Evolutionary conservation across 1,140 invertebrate species (phyloP), one percentile per base, ranked within the genome.

Genomic region (Orchesella cincta): DNA sequence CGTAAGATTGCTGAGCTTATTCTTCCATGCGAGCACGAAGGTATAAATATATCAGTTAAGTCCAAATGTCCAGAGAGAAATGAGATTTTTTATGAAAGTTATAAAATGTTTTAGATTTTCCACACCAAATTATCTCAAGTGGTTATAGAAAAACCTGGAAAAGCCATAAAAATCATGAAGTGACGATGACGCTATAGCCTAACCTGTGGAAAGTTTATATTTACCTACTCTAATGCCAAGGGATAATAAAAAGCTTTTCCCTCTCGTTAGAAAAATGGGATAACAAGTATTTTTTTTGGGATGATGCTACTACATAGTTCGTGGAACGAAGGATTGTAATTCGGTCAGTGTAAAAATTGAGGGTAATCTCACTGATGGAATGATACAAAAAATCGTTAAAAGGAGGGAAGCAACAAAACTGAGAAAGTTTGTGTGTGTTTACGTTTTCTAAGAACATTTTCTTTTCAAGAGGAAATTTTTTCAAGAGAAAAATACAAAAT

Each of bases 311-410:
- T n/a, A n/a, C n/a, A n/a, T n/a, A n/a, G n/a, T n/a, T n/a, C n/a
- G n/a, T n/a, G n/a, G n/a, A 26, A 23, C 54, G 26, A 23, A 57
- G 26, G 54, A 57, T n/a, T 57, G 54, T 57, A 57, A 57, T 57
- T 57, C 26, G 54, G 54, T 57, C 54, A 57, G 54, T 14, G 54
- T 57, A 57, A 26, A 57, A n/a, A n/a, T 57, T 57, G 14, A 23
- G 54, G 54, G 54, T 57, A 57, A 57, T 57, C 54, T 57, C 54
- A 57, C 54, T 57, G 14, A 57, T 57, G 39, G 54, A 12, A 57
- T n/a, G 54, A 5, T 57, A 57, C 39, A 46, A 23, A 16, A 26
- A n/a, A 16, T 57, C 54, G 54, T 26, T n/a, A 57, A 46, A 46
- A 57, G 23, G 23, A 16, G 5, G 54, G n/a, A 57, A 57, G 14